phyloP scores from a whole-genome alignment of 2,888 invertebrate genomes.

The Pegoplata infirma region DNA sequence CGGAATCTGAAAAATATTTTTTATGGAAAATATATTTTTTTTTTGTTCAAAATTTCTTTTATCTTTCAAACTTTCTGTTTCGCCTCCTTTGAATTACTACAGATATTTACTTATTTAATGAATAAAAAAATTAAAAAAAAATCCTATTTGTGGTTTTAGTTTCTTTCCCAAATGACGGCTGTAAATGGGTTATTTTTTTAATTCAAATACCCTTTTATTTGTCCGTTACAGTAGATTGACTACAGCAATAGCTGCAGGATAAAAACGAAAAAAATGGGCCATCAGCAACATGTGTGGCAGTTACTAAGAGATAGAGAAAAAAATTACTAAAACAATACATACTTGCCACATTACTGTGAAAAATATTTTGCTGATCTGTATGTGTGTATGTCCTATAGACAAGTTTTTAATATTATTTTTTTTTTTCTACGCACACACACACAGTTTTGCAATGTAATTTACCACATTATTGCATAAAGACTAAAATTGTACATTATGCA shows the following conservation, averaged over 20 bases:
- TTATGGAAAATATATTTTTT: no score
- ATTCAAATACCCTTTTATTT: no score
- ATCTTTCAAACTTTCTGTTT: no score
- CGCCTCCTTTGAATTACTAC: no score
- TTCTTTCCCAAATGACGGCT: no score
- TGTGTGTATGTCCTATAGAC: neutral
- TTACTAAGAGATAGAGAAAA: neutral
- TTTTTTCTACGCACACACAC: neutral
- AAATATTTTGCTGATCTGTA: no score
- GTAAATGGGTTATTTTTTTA: no score
- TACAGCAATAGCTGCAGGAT: neutral
- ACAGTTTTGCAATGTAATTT: slow-evolving; percentile 30
- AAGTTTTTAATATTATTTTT: slow-evolving; percentile 5
- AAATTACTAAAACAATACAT: neutral
- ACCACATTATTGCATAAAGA: slow-evolving; percentile 49
- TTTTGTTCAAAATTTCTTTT: no score
- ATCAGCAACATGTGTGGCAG: slow-evolving; percentile 12
- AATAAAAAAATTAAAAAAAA: no score
- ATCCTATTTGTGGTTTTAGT: no score
- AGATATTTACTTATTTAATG: no score
- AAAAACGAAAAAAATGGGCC: slow-evolving; percentile 14
- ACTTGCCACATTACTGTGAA: slow-evolving; percentile 2
- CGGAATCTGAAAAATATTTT: no score
- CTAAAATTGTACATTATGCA: slow-evolving; percentile 61
- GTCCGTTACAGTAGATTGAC: neutral